Base-by-base conservation (phyloP, 1,140 invertebrate species). In the Heliconius hermathena region DNA sequence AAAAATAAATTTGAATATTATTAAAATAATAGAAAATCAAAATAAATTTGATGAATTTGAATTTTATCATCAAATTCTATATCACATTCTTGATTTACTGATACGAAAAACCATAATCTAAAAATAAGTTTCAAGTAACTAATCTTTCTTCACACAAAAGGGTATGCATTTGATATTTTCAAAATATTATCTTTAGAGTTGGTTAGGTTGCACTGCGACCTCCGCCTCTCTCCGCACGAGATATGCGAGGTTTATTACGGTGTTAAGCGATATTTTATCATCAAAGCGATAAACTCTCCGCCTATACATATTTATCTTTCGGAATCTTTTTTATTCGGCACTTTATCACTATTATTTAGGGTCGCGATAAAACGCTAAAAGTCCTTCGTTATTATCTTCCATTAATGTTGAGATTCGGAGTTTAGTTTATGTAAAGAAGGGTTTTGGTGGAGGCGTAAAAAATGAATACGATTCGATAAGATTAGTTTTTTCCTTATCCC, bases 321-420 rank as follows among this genome's bases (percentile, higher is more conserved):
- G 84, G 82, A 84, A 89, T 89, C 88, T 89, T 89, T 92, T 91
- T 93, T 91, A 90, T 92, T 89, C 84, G 85, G 77, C 84, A 88
- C 87, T 91, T 92, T 92, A 93, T 93, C 92, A 90, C 84, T 88
- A 87, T 93, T 93, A 91, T 91, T 93, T 93, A 93, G 87, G 86
- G 85, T 80, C 79, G 80, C 83, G 91, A 91, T 93, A 92, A 93
- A 89, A 88, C 80, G 80, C 83, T 85, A 83, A 87, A 84, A 83
- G 80, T 73, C 76, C 82, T 77, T 76, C 76, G 80, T 74, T 72
- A 74, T 77, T 82, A 82, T 80, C 81, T 79, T 52, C 77, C 82
- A 81, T 81, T 83, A 83, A 80, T 81, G 80, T 74, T 79, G 66
- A 79, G 78, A 74, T 83, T 82, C 82, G 52, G 76, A 80, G 79